Evolutionary conservation across 2,113 vertebrate genomes (phyloP), one percentile per base, ranked within the genome.

Genomic region (Alethe diademata): DNA sequence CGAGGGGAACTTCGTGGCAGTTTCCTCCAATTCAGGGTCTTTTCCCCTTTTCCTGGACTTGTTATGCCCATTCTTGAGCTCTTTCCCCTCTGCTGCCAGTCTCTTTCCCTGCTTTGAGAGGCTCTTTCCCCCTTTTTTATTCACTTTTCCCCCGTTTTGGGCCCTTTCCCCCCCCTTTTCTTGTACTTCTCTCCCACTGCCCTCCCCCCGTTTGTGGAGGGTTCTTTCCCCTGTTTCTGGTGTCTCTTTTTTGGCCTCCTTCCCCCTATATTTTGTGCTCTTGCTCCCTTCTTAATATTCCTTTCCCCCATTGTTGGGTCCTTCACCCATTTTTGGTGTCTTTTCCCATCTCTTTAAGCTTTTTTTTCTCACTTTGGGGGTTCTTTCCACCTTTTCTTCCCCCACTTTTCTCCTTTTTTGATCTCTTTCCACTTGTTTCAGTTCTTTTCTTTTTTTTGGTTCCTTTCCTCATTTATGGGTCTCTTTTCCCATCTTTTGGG

Each of bases 161-260:
- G 19, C 24, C 28, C 18, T 4, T 40, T 40, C 5, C 1, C 12
- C 12, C 12, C 9, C 23, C 0, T 19, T 23, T 48, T 26, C 7
- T 35, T 35, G 16, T 29, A 15, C 25, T 35, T 35, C 14, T 16
- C 35, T 20, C 18, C 8, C 17, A 19, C 4, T 3, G 14, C 8
- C 12, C 17, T 14, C 1, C 22, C 35, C 17, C 3, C 1, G 20
- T 38, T 57, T 51, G 13, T 8, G 17, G 1, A 14, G 7, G 23
- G 18, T 6, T 53, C 36, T 53, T 78, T 35, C 31, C 14, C 19
- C 45, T 12, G 4, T 42, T 64, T 29, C 7, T 53, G 31, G 2
- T 23, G 25, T 28, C 40, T 25, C 38, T 15, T 28, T 35, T 50
- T 35, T 73, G 53, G 10, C 14, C 28, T 25, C 12, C 50, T 26